phyloP scores from a whole-genome alignment of 2,888 invertebrate species.

The Eugnorisma glareosa region DNA sequence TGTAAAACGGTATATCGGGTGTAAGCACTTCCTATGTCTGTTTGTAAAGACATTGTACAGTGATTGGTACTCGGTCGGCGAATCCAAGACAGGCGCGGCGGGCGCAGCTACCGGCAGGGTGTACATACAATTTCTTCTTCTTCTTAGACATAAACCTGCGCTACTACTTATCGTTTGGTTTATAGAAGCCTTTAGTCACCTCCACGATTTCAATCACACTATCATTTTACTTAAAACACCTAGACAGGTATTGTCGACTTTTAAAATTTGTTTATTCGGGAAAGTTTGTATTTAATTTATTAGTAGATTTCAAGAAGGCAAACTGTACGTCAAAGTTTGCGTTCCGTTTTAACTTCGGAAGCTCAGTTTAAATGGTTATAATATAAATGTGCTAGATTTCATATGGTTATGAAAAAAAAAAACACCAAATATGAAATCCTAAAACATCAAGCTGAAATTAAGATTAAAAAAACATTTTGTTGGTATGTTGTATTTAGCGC shows the following conservation, averaged over 20 bases:
- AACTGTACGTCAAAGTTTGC: neutral
- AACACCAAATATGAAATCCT: no score
- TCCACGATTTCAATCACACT: neutral
- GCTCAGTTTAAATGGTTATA: neutral
- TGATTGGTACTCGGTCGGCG: no score
- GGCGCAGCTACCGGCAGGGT: no score
- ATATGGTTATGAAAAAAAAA: neutral
- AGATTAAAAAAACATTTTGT: accelerated
- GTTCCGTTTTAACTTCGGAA: neutral
- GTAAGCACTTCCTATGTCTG: no score
- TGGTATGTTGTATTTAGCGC: accelerated
- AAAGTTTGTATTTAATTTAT: no score
- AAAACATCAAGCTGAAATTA: neutral
- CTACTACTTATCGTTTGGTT: no score
- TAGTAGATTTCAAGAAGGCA: neutral
- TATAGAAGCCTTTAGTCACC: neutral
- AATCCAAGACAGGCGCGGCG: no score
- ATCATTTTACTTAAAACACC: neutral
- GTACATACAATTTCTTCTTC: no score
- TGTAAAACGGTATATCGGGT: no score
- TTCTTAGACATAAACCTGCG: neutral
- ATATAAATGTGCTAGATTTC: neutral
- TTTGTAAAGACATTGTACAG: no score
- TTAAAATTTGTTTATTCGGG: no score
- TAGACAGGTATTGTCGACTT: no score